Evolutionary conservation across 2,113 vertebrate species (phyloP), one percentile per base, ranked within the genome.

Genomic region (Bambusicola thoracicus): DNA sequence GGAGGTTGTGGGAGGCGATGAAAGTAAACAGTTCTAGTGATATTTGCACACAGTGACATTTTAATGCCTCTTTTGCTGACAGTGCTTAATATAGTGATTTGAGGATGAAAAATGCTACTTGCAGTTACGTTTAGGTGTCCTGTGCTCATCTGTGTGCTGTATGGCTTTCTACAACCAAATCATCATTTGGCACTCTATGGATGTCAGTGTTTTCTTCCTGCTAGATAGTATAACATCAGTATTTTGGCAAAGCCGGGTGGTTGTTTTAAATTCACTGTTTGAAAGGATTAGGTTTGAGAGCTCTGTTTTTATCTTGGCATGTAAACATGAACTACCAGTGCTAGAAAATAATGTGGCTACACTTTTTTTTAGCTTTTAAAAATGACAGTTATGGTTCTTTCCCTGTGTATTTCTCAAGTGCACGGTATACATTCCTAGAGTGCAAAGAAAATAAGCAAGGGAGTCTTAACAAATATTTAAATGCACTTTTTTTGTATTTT

Each of bases 241-340:
- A 82, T 94, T 95, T 93, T 96, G 92, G 94, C 93, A 95, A 67
- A 92, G 63, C 49, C 63, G 87, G 5, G 8, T 41, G 80, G 82
- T 89, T 94, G 63, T 80, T 87, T 82, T 44, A 87, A 82, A 94
- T 76, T 85, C 48, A 49, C 29, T 3, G 2, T 85, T 17, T 66
- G 85, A 91, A 32, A 72, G 89, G 68, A 55, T 27, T 80, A 13
- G 75, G 85, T 82, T 95, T 91, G 79, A 93, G 92, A 80, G 59
- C 67, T 95, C 38, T 92, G 67, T 94, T 96, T 94, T 94, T 93
- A 92, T 95, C 75, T 91, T 76, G 79, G 43, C 85, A 20, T 83
- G 87, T 74, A 93, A 94, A 91, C 55, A 11, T 40, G 36, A 90
- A 13, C 63, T 77, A 85, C 21, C 29, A 78, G 36, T 92, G 30